phyloP scores from a whole-genome alignment of 2,888 invertebrate genomes.

The Yponomeuta malinellus region DNA sequence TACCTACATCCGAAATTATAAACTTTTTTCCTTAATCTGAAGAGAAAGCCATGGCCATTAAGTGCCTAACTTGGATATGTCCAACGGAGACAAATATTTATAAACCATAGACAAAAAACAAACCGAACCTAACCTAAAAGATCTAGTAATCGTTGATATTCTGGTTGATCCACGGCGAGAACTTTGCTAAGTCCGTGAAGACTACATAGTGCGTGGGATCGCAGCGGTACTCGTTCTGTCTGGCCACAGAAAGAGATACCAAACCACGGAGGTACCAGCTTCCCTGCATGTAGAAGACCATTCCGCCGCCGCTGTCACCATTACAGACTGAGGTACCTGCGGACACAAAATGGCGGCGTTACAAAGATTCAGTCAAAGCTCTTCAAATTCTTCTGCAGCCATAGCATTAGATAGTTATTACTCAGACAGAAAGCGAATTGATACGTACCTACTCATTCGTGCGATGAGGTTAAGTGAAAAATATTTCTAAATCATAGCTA shows the following conservation, averaged over 20 bases:
- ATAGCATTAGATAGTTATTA: too few species aligned
- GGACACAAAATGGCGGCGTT: conserved; percentile 4
- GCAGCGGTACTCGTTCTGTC: conserved; percentile 74
- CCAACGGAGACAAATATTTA: background rate
- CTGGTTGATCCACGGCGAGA: conserved; percentile 70
- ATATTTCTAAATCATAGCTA: too few species aligned
- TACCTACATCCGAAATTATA: too few species aligned
- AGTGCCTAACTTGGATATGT: background rate
- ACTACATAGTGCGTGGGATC: conserved; percentile 77
- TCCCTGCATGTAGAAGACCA: conserved; percentile 59
- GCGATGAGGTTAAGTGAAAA: too few species aligned
- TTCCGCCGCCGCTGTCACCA: conserved; percentile 71
- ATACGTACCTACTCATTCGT: too few species aligned
- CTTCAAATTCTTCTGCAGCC: too few species aligned
- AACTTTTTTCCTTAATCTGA: too few species aligned
- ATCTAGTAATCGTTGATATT: conserved; percentile 26
- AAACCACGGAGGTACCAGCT: conserved; percentile 68
- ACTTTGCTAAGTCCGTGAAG: conserved; percentile 77
- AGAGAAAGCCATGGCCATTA: too few species aligned
- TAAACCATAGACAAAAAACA: background rate
- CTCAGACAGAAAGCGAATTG: too few species aligned
- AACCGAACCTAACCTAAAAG: background rate
- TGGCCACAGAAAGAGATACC: conserved; percentile 75
- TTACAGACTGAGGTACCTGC: conserved; percentile 77
- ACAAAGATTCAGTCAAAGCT: background rate